phyloP scores from a whole-genome alignment of 2,888 invertebrate species.

The Callinectes sapidus region DNA sequence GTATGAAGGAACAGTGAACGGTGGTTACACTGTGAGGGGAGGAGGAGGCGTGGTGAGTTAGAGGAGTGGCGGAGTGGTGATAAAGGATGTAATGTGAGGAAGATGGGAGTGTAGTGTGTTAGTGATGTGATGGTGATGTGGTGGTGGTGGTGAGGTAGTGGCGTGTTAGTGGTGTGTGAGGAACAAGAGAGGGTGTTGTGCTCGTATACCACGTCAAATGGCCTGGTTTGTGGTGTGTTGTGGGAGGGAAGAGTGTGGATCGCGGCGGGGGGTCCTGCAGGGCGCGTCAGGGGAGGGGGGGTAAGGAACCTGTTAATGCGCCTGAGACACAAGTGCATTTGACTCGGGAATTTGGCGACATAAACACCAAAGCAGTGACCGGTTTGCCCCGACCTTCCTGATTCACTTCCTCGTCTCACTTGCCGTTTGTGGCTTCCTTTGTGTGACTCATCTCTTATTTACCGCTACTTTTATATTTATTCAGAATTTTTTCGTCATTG shows the following conservation, averaged over 20 bases:
- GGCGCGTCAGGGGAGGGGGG: neutral
- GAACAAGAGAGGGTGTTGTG: neutral
- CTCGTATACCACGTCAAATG: neutral
- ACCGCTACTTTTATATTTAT: neutral
- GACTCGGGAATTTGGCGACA: neutral
- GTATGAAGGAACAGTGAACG: neutral
- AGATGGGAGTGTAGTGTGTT: neutral
- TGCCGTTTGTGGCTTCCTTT: neutral
- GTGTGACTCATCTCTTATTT: neutral
- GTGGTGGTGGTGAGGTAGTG: neutral
- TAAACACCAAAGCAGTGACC: neutral
- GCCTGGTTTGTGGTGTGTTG: neutral
- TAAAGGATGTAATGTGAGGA: neutral
- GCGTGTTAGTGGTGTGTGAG: neutral
- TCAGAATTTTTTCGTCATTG: neutral
- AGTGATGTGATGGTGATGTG: neutral
- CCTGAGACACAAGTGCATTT: neutral
- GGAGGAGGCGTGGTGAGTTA: neutral
- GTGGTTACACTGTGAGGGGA: neutral
- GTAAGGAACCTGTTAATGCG: constrained; percentile 14
- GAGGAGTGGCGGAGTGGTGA: neutral
- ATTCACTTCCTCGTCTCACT: neutral
- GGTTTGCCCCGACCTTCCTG: neutral
- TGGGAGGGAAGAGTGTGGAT: neutral
- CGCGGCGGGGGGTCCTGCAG: neutral